Percentiles rank a stretch among this genome's conserved stretches.
Conservation (phyloP, 1,140 invertebrate genomes). For the Ceratosolen solmsi region DNA sequence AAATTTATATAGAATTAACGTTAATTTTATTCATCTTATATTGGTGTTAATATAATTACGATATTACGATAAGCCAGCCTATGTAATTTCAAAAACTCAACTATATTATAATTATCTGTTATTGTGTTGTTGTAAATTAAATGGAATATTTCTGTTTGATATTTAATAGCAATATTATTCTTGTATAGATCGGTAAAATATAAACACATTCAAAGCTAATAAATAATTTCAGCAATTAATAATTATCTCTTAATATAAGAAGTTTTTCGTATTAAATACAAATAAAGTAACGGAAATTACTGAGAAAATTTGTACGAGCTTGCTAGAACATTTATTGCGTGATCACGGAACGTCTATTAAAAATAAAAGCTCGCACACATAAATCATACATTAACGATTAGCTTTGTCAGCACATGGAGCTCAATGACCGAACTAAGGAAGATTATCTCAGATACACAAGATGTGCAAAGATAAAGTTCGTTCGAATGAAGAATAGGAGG, state of each 20-base stretch:
- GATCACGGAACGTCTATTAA: not conserved
- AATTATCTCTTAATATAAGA: not conserved
- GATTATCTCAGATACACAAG: conserved; percentile 21
- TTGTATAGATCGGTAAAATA: too few species aligned
- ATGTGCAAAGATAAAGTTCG: conserved; percentile 36
- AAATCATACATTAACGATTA: not conserved
- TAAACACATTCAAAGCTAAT: too few species aligned
- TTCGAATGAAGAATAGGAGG: not conserved
- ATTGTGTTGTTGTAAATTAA: too few species aligned
- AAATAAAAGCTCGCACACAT: not conserved
- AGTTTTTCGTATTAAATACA: not conserved
- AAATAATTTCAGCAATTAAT: too few species aligned
- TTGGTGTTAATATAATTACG: too few species aligned
- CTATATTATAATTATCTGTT: too few species aligned
- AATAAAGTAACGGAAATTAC: not conserved
- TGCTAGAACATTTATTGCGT: not conserved
- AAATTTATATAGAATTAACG: too few species aligned
- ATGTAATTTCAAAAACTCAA: too few species aligned
- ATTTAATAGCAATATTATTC: too few species aligned
- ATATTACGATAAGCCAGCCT: too few species aligned
- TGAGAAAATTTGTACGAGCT: not conserved
- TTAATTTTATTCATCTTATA: too few species aligned
- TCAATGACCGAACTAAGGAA: conserved; percentile 29
- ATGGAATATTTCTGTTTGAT: too few species aligned
- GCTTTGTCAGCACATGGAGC: not conserved